Percentiles rank a stretch among this genome's conserved stretches.
These are phyloP conservation scores for Bradypus variegatus DNA, from an alignment of 2,797 vertebrate genomes.

Conservation along the genomic window DNA sequence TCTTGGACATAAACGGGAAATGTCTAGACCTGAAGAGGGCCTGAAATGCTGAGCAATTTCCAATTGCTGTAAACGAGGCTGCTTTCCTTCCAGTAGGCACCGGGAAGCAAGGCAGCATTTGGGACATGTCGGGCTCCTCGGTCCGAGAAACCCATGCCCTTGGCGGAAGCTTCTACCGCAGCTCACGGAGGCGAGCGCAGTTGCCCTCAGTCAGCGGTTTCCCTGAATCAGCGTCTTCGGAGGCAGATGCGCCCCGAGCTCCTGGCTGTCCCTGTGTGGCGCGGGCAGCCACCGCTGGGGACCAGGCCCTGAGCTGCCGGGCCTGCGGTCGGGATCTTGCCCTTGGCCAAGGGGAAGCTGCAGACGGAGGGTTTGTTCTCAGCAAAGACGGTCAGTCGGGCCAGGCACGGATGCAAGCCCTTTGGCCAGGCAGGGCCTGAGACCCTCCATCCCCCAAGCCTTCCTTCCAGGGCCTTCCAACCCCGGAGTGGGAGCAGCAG, in stretches of 20 bases:
- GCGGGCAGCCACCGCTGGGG: neutral
- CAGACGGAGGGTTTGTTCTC: rapidly evolving
- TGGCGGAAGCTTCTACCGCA: rapidly evolving
- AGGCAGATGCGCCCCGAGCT: rapidly evolving
- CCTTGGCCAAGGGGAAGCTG: neutral
- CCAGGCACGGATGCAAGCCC: neutral
- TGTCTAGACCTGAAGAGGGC: neutral
- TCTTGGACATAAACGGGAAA: neutral
- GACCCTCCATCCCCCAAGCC: neutral
- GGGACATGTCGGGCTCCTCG: rapidly evolving
- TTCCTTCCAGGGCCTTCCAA: rapidly evolving
- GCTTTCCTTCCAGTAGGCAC: rapidly evolving
- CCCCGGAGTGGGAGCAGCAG: rapidly evolving
- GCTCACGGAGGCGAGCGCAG: neutral
- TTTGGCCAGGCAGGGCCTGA: neutral
- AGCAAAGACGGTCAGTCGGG: neutral
- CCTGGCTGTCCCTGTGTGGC: rapidly evolving
- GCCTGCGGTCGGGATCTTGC: neutral
- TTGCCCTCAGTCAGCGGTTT: too few species aligned
- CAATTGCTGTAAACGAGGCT: neutral
- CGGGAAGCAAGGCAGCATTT: rapidly evolving
- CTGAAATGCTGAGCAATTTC: neutral
- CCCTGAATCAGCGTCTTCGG: neutral
- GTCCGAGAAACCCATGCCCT: too few species aligned
- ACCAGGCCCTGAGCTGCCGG: neutral